Conservation (phyloP, 2,797 vertebrate species). For the Melopsittacus undulatus region DNA sequence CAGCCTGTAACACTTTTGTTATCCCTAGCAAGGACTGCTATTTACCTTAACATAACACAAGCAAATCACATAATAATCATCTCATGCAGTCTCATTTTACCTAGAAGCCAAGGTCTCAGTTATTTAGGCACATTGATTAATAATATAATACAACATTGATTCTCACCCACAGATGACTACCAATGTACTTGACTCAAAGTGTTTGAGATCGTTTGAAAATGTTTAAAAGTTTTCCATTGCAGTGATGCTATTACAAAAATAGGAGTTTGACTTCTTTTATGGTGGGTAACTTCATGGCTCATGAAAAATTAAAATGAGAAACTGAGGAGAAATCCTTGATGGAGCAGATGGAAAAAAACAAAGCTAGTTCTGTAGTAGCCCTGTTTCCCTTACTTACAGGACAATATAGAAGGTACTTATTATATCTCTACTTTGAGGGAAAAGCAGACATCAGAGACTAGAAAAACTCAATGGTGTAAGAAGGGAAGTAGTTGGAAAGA, state of each 20-base stretch:
- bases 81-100: not conserved
- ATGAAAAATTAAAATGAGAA: not conserved
- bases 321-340: not conserved
- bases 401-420: not conserved
- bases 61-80: not conserved
- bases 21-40: not conserved
- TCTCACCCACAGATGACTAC: not conserved
- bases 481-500: constrained; percentile 27
- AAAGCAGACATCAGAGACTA: not conserved
- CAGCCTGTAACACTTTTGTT: not conserved
- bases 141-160: not conserved
- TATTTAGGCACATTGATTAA: constrained; percentile 1
- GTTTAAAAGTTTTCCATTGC: not conserved
- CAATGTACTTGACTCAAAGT: not conserved
- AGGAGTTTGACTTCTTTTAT: not conserved
- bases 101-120: not conserved
- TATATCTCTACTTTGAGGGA: not conserved
- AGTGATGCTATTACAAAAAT: not conserved
- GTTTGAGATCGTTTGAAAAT: not conserved
- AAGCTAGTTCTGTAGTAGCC: not conserved
- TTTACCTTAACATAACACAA: not conserved
- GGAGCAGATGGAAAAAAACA: not conserved
- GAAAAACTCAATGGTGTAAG: not conserved
- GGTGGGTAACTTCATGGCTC: not conserved
- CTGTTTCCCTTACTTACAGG: not conserved